Percentiles rank a stretch among this genome's conserved stretches.
These are phyloP conservation scores for Alethe castanea DNA, from an alignment of 2,113 vertebrate genomes.

Conservation along the genomic window DNA sequence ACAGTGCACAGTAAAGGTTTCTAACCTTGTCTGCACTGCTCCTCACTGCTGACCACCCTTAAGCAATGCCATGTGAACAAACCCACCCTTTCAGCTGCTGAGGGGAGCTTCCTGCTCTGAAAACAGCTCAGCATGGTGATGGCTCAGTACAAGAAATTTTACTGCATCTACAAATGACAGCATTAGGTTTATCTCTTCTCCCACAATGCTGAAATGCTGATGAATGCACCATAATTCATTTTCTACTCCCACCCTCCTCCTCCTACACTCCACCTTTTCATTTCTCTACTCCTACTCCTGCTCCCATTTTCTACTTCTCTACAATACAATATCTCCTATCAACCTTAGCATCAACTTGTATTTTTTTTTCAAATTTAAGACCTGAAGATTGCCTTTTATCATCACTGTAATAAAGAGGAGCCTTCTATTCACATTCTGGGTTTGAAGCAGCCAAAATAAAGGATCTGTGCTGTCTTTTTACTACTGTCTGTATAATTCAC, in stretches of 20 bases:
- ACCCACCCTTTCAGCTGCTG: background rate
- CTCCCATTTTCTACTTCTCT: conserved; percentile 44
- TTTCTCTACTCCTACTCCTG: conserved; percentile 58
- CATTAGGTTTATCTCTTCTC: conserved; percentile 52
- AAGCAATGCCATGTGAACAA: accelerated
- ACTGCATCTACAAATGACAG: conserved; percentile 13
- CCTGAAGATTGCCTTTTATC: conserved; percentile 45
- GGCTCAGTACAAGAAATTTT: background rate
- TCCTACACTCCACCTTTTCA: conserved; percentile 64
- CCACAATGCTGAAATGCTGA: conserved; percentile 38
- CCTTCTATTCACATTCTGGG: conserved; percentile 12
- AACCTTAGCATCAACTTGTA: background rate
- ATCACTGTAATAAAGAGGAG: background rate
- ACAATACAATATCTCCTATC: conserved; percentile 24
- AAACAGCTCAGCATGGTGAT: background rate
- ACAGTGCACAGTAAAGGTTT: accelerated
- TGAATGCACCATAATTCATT: conserved; percentile 60
- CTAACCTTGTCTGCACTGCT: background rate
- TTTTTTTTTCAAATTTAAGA: conserved; percentile 5
- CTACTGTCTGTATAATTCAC: conserved; percentile 6
- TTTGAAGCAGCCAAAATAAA: conserved; percentile 50
- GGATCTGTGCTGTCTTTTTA: conserved; percentile 17
- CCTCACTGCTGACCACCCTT: background rate
- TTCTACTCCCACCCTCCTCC: conserved; percentile 53
- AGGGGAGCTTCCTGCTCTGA: background rate